Evolutionary conservation across 2,888 invertebrate genomes (phyloP), one percentile per base, ranked within the genome.

Genomic region (Petrophora chlorosata): DNA sequence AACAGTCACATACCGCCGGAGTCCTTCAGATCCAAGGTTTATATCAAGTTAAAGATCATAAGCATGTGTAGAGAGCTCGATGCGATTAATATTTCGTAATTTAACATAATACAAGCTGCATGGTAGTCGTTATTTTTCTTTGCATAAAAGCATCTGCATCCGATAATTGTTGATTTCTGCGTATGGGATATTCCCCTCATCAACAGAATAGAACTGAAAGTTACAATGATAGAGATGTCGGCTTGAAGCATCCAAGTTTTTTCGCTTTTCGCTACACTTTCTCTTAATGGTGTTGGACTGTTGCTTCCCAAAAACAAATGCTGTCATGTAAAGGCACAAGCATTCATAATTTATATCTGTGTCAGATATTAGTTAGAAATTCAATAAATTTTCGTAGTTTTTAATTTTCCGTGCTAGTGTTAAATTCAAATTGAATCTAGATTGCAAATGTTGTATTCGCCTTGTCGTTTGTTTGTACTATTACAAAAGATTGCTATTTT

Each of bases 1-100:
- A 97, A 97, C 94, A 97, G 96, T 94, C 97, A 97, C 94, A 95
- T 96, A 93, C 94, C 95, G 92, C 95, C 94, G 94, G 96, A 96
- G 92, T 94, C 96, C 85, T 96, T 95, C 93, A 94, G 96, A 93
- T 95, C 96, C 91, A 96, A 96, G 95, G 95, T 95, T 94, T 93
- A 92, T 94, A 92, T 92, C 92, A 82, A 85, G 73, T 88, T 84
- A 78, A 87, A 82, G 73, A 79, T 85, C 80, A 82, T 89, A 75
- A 82, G 88, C 89, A 89, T 90, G 87, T 72, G 82, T 86, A 86
- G 83, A 86, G 83, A 72, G 79, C 79, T 82, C 81, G 76, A 76
- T 68, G 65, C 61, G 16, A 56, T 53, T 68, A 67, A 65, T 71
- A 70, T 66, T 61, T 63, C 71, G 64, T 63, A 62, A 65, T 62